A percentile compares a stretch with the other conserved stretches of the same genome.
Conservation (phyloP, 1,140 invertebrate species). For the Achroia grisella region DNA sequence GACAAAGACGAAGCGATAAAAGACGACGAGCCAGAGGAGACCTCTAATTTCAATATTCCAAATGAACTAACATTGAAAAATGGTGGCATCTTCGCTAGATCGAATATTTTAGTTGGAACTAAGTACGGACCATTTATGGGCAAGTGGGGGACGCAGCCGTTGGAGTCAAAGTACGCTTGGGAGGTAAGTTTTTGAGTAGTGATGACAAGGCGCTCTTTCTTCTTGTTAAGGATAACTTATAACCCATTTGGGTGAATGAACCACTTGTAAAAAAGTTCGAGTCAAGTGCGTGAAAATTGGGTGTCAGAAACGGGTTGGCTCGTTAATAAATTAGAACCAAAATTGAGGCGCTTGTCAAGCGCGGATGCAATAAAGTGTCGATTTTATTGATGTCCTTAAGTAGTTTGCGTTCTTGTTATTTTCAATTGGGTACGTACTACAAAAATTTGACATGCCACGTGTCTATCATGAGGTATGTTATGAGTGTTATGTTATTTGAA, state of each 20-base stretch:
- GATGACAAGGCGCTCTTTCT: conserved; percentile 27
- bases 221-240: conserved; percentile 15
- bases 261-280: conserved; percentile 43
- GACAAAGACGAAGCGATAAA: conserved; percentile 42
- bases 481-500: neutral
- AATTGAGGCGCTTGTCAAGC: conserved; percentile 29
- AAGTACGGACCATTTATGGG: conserved; percentile 83
- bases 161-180: conserved; percentile 80
- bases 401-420: conserved; percentile 26
- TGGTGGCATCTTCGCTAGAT: conserved; percentile 74
- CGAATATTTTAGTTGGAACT: conserved; percentile 74
- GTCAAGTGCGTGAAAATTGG: conserved; percentile 28
- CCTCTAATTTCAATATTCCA: conserved; percentile 43
- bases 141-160: conserved; percentile 77
- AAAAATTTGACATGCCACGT: too few species aligned
- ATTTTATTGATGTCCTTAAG: conserved; percentile 57
- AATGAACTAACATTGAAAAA: conserved; percentile 65
- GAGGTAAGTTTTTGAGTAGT: conserved; percentile 76
- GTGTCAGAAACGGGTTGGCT: conserved; percentile 26
- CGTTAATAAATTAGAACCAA: conserved; percentile 52
- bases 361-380: conserved; percentile 52
- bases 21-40: conserved; percentile 27
- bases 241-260: conserved; percentile 23
- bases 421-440: conserved; percentile 8
- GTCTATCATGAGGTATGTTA: neutral